A percentile compares a stretch with the other conserved stretches of the same genome.
Conservation (phyloP, 1,140 invertebrate genomes). For the Dreissena polymorpha region DNA sequence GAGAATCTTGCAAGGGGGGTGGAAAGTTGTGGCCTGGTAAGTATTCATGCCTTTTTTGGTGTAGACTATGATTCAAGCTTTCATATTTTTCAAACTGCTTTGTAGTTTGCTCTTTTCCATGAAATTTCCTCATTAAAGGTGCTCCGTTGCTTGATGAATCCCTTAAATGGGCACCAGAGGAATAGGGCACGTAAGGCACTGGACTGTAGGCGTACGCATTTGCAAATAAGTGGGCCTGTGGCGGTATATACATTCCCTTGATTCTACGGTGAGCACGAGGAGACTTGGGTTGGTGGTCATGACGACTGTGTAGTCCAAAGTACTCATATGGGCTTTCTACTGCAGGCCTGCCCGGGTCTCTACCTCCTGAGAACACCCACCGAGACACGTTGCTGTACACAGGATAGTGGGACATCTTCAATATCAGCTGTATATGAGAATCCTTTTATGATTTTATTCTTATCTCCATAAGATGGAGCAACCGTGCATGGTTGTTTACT, state of each 20-base stretch:
- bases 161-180: neutral
- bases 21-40: slow-evolving; percentile 28
- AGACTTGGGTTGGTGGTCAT: slow-evolving; percentile 3
- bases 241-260: slow-evolving; percentile 18
- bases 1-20: neutral
- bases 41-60: slow-evolving; percentile 37
- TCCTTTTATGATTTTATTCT: neutral
- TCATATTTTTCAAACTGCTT: slow-evolving; percentile 18
- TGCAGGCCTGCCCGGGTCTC: neutral
- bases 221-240: neutral
- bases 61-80: slow-evolving; percentile 13
- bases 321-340: neutral
- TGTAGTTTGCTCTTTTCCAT: neutral
- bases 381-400: slow-evolving; percentile 49
- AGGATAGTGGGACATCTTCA: slow-evolving; percentile 45
- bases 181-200: neutral
- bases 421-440: neutral
- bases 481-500: too few relatives aligned
- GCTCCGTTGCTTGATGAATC: slow-evolving; percentile 25
- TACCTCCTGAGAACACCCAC: slow-evolving; percentile 48
- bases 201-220: slow-evolving; percentile 29
- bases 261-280: neutral
- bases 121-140: slow-evolving; percentile 11
- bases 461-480: neutral
- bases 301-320: slow-evolving; percentile 15